Conservation (phyloP, 2,797 vertebrate species). For the Apogon talboti region DNA sequence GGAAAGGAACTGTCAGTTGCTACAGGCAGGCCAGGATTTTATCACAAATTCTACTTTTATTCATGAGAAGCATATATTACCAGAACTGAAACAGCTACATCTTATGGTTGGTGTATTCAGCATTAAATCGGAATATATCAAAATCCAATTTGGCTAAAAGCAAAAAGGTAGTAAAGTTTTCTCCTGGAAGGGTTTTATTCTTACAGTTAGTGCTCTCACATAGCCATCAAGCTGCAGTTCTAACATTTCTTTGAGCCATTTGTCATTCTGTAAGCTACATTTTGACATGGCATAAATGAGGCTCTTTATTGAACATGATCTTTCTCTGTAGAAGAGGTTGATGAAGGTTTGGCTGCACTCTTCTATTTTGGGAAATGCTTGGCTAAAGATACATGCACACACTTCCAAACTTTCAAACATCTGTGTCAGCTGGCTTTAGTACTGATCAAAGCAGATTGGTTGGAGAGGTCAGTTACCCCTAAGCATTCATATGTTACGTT, state of each 20-base stretch:
- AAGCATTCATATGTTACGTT: constrained; percentile 5
- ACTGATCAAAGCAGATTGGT: constrained; percentile 47
- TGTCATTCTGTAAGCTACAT: neutral
- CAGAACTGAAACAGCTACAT: too few species aligned
- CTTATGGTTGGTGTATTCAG: too few species aligned
- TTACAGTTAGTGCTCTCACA: neutral
- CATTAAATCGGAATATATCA: too few species aligned
- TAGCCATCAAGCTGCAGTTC: neutral
- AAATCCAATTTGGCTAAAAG: neutral
- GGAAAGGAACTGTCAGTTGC: too few species aligned
- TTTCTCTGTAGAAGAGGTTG: constrained; percentile 24
- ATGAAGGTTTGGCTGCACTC: constrained; percentile 3
- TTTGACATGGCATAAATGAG: constrained; percentile 19
- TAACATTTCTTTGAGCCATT: constrained; percentile 2
- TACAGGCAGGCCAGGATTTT: too few species aligned
- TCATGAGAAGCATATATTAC: too few species aligned
- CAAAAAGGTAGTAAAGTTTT: neutral
- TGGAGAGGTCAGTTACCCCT: constrained; percentile 33
- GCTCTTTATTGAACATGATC: constrained; percentile 12
- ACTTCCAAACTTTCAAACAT: constrained; percentile 28
- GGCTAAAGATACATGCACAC: constrained; percentile 4
- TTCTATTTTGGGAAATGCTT: constrained; percentile 16
- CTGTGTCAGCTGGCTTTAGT: constrained; percentile 24
- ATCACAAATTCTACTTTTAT: too few species aligned
- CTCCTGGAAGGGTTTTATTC: neutral